Evolutionary conservation across 2,113 vertebrate species (phyloP).

Genomic region (Nothoprocta perdicaria): DNA sequence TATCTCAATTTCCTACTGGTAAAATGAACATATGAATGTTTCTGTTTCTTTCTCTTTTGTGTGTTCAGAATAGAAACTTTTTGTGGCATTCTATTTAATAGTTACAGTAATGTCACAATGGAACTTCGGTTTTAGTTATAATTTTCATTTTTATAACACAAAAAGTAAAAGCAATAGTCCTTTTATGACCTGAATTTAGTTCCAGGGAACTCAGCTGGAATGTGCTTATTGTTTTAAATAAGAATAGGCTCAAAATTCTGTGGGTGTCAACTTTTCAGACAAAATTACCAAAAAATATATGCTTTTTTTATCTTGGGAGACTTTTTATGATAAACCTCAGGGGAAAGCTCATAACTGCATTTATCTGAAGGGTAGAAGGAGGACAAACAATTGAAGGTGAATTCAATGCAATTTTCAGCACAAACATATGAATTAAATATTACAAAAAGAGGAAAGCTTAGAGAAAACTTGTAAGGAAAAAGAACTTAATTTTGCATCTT

Average conservation of each 20-base stretch:
- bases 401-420: constrained; percentile 65
- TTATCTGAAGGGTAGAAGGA: constrained; percentile 48
- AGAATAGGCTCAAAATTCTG: not conserved
- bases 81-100: not conserved
- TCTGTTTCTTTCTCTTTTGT: not conserved
- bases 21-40: not conserved
- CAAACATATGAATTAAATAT: constrained; percentile 73
- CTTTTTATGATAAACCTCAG: constrained; percentile 62
- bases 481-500: constrained; percentile 37
- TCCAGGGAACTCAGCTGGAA: not conserved
- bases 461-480: constrained; percentile 40
- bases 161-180: not conserved
- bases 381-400: constrained; percentile 71
- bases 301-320: constrained; percentile 55
- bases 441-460: constrained; percentile 59
- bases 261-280: constrained; percentile 21
- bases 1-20: not conserved
- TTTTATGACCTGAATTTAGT: not conserved
- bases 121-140: not conserved
- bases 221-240: not conserved
- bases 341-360: constrained; percentile 58
- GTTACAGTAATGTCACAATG: not conserved
- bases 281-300: constrained; percentile 51
- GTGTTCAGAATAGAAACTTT: not conserved
- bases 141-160: not conserved